Percentiles rank a stretch among this genome's conserved stretches.
Conservation (phyloP, 2,888 invertebrate species). For the Hypercompe scribonia region DNA sequence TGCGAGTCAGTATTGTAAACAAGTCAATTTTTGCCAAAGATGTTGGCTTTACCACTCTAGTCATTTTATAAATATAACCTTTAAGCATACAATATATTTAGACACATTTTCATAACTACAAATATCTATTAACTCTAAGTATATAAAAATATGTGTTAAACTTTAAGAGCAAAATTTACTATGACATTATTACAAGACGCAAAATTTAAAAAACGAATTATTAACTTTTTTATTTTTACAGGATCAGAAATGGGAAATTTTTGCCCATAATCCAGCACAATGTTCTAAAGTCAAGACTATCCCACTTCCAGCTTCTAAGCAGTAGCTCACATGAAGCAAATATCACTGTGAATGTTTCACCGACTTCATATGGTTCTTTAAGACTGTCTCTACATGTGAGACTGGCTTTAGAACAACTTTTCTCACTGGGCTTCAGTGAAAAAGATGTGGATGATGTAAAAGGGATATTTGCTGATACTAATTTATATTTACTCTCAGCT, state of each 20-base stretch:
- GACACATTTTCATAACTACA: too few relatives aligned
- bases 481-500: slow-evolving; percentile 94
- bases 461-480: slow-evolving; percentile 98
- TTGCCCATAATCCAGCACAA: slow-evolving; percentile 95
- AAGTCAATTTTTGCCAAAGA: too few relatives aligned
- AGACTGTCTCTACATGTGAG: slow-evolving; percentile 92
- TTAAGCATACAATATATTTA: too few relatives aligned
- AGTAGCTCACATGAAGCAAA: slow-evolving; percentile 87
- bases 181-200: too few relatives aligned
- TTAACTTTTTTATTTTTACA: too few relatives aligned
- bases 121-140: too few relatives aligned
- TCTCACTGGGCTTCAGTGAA: slow-evolving; percentile 93
- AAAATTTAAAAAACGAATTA: too few relatives aligned
- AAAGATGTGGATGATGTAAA: slow-evolving; percentile 99
- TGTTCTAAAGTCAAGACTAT: slow-evolving; percentile 92
- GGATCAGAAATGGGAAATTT: slow-evolving; percentile 89
- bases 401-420: slow-evolving; percentile 90
- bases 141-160: too few relatives aligned
- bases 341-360: slow-evolving; percentile 90
- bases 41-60: too few relatives aligned
- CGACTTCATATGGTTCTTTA: slow-evolving; percentile 92
- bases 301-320: slow-evolving; percentile 90
- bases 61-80: too few relatives aligned
- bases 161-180: too few relatives aligned
- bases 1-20: too few relatives aligned